Conservation (phyloP, 2,113 vertebrate genomes). For the Rhadina sibilatrix region DNA sequence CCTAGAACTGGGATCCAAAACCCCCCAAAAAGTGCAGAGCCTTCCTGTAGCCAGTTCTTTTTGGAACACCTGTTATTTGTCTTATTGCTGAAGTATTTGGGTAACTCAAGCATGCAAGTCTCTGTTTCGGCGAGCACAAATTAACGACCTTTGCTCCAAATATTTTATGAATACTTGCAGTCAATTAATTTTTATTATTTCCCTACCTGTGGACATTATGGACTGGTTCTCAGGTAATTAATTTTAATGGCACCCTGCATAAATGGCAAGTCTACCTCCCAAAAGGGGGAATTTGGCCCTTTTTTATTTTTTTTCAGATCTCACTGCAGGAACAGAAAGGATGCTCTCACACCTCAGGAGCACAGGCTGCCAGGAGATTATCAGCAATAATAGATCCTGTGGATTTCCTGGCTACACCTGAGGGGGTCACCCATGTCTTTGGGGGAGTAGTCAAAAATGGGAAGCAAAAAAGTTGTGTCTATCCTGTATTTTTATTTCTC, state of each 20-base stretch:
- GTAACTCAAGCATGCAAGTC: neutral
- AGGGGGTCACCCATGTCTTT: neutral
- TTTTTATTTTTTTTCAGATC: neutral
- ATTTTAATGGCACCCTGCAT: neutral
- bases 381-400: neutral
- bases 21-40: neutral
- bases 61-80: neutral
- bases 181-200: conserved; percentile 50
- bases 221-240: conserved; percentile 18
- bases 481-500: neutral
- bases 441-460: neutral
- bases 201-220: conserved; percentile 5
- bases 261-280: neutral
- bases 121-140: neutral
- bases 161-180: conserved; percentile 21
- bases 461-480: neutral
- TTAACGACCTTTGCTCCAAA: conserved; percentile 30
- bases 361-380: neutral
- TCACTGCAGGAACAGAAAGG: neutral
- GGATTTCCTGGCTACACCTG: neutral
- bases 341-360: neutral
- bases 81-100: neutral
- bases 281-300: neutral
- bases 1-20: neutral
- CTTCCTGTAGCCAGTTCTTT: neutral